These are phyloP conservation scores for Oncorhynchus kisutch DNA, from an alignment of 2,113 vertebrate species.

Conservation along the genomic window DNA sequence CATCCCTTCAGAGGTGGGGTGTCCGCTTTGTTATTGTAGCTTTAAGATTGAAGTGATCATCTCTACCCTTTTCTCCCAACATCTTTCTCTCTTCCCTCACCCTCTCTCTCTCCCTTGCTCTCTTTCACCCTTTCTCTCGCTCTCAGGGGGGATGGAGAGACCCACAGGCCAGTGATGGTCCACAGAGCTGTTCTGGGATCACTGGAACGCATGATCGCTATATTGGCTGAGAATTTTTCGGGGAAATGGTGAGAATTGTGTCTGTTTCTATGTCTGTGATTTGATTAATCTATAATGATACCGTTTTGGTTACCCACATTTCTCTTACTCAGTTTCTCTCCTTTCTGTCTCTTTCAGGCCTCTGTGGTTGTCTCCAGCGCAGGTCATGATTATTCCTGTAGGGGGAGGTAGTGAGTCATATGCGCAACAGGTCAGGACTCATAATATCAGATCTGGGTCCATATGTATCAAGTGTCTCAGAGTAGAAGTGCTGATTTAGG, in stretches of 20 bases:
- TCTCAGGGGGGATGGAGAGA: slow-evolving; percentile 67
- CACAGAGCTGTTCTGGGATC: slow-evolving; percentile 90
- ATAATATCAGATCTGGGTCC: no score
- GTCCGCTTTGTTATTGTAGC: no score
- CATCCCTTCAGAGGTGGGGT: no score
- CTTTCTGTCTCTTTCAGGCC: slow-evolving; percentile 71
- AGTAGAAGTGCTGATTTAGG: no score
- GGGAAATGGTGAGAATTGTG: slow-evolving; percentile 81
- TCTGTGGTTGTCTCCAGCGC: slow-evolving; percentile 86
- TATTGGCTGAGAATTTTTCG: slow-evolving; percentile 85
- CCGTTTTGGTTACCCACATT: neutral
- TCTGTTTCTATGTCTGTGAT: neutral
- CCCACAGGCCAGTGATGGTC: slow-evolving; percentile 81
- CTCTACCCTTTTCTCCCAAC: neutral
- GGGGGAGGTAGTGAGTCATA: slow-evolving; percentile 76
- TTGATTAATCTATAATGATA: neutral
- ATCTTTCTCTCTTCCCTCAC: neutral
- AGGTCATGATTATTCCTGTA: slow-evolving; percentile 84
- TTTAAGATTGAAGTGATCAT: no score
- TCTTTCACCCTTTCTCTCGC: neutral
- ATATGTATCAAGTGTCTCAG: no score
- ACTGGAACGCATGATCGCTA: slow-evolving; percentile 86
- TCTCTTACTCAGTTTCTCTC: neutral
- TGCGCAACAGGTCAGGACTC: slow-evolving; percentile 74
- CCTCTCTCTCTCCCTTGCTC: neutral